Conservation (phyloP, 2,113 vertebrate genomes). For the Apteryx owenii region DNA sequence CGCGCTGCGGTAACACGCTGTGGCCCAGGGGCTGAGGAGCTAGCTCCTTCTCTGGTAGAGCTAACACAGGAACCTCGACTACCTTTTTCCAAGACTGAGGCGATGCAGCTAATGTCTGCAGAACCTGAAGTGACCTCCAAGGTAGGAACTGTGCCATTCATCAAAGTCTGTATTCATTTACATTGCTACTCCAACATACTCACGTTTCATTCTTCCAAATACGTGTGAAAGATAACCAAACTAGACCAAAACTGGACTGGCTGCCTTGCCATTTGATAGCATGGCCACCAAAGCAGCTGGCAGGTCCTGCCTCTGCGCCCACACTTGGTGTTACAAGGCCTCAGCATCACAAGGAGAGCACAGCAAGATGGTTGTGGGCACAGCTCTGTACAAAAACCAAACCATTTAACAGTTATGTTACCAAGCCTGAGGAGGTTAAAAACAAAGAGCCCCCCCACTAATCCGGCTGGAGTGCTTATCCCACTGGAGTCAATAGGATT, state of each 20-base stretch:
- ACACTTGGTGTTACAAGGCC: neutral
- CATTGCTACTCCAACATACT: neutral
- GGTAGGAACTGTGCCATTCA: neutral
- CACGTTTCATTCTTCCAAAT: neutral
- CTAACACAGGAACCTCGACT: neutral
- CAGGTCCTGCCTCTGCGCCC: neutral
- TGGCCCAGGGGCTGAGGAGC: neutral
- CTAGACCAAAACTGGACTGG: neutral
- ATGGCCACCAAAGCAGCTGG: neutral
- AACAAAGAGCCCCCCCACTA: neutral
- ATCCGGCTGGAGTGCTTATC: neutral
- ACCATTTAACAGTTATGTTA: neutral
- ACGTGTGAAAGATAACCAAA: neutral
- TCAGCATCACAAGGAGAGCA: neutral
- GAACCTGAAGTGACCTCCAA: neutral
- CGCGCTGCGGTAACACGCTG: fast-evolving
- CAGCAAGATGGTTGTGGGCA: too few species aligned
- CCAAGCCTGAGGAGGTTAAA: neutral
- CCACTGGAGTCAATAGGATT: neutral
- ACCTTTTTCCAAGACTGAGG: neutral
- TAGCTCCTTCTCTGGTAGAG: neutral
- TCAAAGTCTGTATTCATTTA: neutral
- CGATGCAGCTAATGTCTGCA: neutral
- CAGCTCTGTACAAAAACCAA: neutral
- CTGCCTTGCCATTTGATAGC: neutral